Conservation (phyloP, 2,113 vertebrate species). For the Platichthys flesus region DNA sequence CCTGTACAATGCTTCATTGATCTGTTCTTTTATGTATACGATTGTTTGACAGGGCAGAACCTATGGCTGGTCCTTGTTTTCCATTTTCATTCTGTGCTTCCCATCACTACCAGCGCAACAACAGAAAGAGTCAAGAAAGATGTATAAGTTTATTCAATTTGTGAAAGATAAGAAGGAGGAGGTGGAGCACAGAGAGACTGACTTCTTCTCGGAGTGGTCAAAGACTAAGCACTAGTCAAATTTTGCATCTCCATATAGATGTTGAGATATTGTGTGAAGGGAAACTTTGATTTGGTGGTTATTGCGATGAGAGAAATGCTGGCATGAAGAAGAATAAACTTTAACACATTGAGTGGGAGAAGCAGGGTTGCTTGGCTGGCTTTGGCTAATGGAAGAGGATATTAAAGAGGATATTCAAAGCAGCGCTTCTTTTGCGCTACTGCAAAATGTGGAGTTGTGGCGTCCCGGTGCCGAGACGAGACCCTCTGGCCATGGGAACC, state of each 20-base stretch:
- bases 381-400: conserved; percentile 34
- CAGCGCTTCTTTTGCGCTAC: conserved; percentile 14
- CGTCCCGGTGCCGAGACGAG: conserved; percentile 45
- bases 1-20: neutral
- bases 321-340: conserved; percentile 19
- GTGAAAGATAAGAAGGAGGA: too few relatives aligned
- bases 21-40: conserved; percentile 2
- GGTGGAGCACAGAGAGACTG: too few relatives aligned
- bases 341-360: conserved; percentile 11
- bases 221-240: neutral
- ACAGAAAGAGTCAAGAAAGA: too few relatives aligned
- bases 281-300: conserved; percentile 10
- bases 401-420: conserved; percentile 32
- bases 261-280: neutral
- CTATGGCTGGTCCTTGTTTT: conserved; percentile 28
- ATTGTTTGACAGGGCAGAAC: neutral
- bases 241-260: conserved; percentile 20
- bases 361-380: conserved; percentile 22
- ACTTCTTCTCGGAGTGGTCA: conserved; percentile 10
- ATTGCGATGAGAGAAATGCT: conserved; percentile 13
- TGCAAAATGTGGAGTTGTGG: conserved; percentile 49
- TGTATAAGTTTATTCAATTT: too few relatives aligned
- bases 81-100: neutral
- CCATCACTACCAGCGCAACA: too few relatives aligned
- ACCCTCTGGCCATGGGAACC: conserved; percentile 48